Evolutionary conservation across 2,888 invertebrate genomes (phyloP).

Genomic region (Nymphalis urticae): DNA sequence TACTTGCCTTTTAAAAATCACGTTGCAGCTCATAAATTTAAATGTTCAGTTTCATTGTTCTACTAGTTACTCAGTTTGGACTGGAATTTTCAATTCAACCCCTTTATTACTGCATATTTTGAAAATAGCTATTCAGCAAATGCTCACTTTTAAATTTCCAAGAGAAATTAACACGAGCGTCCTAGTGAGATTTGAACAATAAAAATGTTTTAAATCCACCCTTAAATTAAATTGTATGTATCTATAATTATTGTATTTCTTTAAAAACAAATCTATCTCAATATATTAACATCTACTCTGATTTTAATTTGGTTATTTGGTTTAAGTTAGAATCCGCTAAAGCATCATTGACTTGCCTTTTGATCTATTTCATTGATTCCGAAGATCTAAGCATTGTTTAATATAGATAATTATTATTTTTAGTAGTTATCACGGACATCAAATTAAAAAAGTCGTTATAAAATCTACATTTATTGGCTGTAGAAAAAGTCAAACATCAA

Average conservation of each 20-base stretch:
- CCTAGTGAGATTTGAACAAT: slow-evolving; percentile 35
- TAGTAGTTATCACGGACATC: no score
- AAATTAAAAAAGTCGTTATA: no score
- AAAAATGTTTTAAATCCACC: slow-evolving; percentile 27
- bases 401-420: no score
- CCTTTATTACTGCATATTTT: slow-evolving; percentile 46
- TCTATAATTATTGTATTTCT: slow-evolving; percentile 22
- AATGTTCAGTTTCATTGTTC: slow-evolving; percentile 28
- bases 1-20: slow-evolving; percentile 15
- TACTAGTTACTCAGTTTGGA: slow-evolving; percentile 32
- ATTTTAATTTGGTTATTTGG: not conserved
- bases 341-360: no score
- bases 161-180: slow-evolving; percentile 47
- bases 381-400: no score
- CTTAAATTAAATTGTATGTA: no score
- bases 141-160: slow-evolving; percentile 44
- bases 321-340: no score
- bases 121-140: slow-evolving; percentile 40
- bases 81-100: slow-evolving; percentile 46
- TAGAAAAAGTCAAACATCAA: no score
- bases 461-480: no score
- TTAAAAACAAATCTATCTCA: not conserved
- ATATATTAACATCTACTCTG: not conserved
- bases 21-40: slow-evolving; percentile 24
- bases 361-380: no score